Evolutionary conservation across 92 coral and sea anemone genomes (phyloP).

Genomic region (Zoanthus sociatus): DNA sequence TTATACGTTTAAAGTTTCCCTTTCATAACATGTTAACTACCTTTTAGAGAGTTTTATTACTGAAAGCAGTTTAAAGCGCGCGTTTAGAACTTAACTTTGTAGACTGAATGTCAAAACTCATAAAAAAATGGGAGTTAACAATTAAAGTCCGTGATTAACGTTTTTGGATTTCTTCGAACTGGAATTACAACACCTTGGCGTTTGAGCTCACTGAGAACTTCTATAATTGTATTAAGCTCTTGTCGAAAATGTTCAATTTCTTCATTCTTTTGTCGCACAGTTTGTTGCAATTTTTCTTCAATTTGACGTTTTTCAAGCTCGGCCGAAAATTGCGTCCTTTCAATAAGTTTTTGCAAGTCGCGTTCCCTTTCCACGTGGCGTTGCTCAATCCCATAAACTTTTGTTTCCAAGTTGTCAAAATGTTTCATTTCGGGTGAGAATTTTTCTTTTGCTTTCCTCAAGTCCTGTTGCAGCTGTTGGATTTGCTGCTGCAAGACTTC

Average conservation of each 20-base stretch:
- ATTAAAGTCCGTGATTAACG: background rate
- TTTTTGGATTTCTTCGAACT: constrained; percentile 26
- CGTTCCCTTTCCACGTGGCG: constrained; percentile 85
- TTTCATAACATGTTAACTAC: no score
- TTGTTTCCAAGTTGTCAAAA: constrained; percentile 85
- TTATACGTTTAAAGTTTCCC: no score
- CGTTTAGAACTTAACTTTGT: background rate
- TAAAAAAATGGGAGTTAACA: background rate
- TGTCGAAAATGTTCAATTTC: constrained; percentile 92
- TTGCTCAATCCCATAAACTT: constrained; percentile 85
- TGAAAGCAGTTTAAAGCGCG: background rate
- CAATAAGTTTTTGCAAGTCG: constrained; percentile 83
- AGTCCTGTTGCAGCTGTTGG: constrained; percentile 73
- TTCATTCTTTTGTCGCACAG: constrained; percentile 85
- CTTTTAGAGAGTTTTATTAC: background rate
- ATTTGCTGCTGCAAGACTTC: constrained; percentile 87
- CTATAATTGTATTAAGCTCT: constrained; percentile 89
- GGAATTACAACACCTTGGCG: constrained; percentile 96
- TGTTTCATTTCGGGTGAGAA: constrained; percentile 96
- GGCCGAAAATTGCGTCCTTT: constrained; percentile 79
- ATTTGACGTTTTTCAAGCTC: constrained; percentile 90
- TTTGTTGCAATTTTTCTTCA: constrained; percentile 80
- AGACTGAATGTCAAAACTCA: background rate
- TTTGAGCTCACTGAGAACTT: constrained; percentile 85
- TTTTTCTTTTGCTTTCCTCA: constrained; percentile 81